Base-by-base conservation (phyloP, 2,113 vertebrate species). In the Pongo pygmaeus region DNA sequence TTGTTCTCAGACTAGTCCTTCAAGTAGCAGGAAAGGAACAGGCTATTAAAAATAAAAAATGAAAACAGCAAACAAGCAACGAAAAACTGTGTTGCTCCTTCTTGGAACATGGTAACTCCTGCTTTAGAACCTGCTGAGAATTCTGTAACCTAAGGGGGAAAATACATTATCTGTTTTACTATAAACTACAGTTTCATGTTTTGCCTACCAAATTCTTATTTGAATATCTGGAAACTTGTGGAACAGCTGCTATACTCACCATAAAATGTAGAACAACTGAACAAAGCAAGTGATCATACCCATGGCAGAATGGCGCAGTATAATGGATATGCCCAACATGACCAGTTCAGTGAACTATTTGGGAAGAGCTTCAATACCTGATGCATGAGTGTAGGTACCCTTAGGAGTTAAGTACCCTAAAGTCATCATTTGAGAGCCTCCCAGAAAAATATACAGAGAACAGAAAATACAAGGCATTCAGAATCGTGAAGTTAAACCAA, bases 231-330 rank as follows among this genome's bases (percentile, higher is more conserved):
- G 11, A 92, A 74, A 30, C 3, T 23, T 6, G 8, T 40, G 16
- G 4, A 43, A 30, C 22, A 72, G 10, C 5, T 84, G 3, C 13
- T 8, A 14, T 32, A 10, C 5, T 95, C 46, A 57, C 2, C 2
- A 10, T 64, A 17, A 81, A 74, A 70, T 64, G 16, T 25, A 72
- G 48, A 61, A 13, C 13, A 57, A 2, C 12, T 0, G 6, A 61
- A 17, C 40, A 89, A 80, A 95, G 70, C 12, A 38, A 27, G 23
- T 17, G 20, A 18, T 25, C 14, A 5, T 20, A 4, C 1, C 30
- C 6, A 25, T 1, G 27, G n/a, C 2, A 64, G 40, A 50, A 8
- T 7, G 23, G 30, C 1, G 11, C 1, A 0, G 9, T 18, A 7
- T 14, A 27, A 17, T 40, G 5, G 22, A 11, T 5, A 7, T 10